Evolutionary conservation across 2,797 vertebrate species (phyloP).

Genomic region (Gastrophryne carolinensis): DNA sequence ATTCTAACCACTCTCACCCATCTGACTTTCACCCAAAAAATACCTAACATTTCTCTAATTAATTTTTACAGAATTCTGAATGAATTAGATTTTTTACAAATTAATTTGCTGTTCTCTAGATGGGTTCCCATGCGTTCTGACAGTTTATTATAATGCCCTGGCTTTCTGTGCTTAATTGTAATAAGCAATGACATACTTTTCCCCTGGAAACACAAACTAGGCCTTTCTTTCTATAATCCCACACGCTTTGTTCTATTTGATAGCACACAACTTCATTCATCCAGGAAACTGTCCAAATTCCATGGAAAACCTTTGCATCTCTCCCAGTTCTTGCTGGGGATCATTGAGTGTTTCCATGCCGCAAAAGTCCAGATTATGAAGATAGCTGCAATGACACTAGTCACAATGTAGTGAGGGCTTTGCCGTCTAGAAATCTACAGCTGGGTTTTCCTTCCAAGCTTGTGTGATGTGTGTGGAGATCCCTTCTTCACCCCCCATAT

Average conservation of each 20-base stretch:
- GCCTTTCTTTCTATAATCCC: slow-evolving; percentile 10
- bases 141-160: too few species aligned
- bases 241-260: not conserved
- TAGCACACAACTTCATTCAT: slow-evolving; percentile 34
- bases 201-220: not conserved
- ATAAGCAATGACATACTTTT: not conserved
- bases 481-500: not conserved
- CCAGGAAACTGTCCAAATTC: slow-evolving; percentile 20
- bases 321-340: slow-evolving; percentile 27
- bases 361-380: not conserved
- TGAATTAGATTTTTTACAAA: too few species aligned
- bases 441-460: not conserved
- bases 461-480: slow-evolving; percentile 3
- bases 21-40: too few species aligned
- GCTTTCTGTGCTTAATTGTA: not conserved
- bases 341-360: slow-evolving; percentile 30
- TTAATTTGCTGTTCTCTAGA: too few species aligned
- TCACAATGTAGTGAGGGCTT: not conserved
- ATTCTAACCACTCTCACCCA: too few species aligned
- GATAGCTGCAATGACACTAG: not conserved
- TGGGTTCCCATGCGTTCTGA: too few species aligned
- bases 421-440: not conserved
- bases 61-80: too few species aligned
- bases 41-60: too few species aligned
- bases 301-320: slow-evolving; percentile 26